Evolutionary conservation across 2,888 invertebrate species (phyloP).

Genomic region (Frankliniella intonsa): DNA sequence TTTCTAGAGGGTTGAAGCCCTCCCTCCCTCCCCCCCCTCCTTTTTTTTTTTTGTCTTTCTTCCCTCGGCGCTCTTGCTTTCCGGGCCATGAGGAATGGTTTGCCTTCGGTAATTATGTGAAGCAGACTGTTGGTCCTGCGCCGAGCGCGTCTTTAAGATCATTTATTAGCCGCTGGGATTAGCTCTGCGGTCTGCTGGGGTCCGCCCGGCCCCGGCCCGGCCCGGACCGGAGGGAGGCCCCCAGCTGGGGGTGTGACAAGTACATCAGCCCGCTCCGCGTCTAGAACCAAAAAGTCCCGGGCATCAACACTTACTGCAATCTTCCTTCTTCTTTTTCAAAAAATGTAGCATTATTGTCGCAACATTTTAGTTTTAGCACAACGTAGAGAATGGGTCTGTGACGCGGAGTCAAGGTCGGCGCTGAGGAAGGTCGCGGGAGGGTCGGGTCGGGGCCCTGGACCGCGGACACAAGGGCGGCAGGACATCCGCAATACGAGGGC

Average conservation of each 20-base stretch:
- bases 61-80: not conserved
- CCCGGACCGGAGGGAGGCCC: not conserved
- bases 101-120: constrained; percentile 17
- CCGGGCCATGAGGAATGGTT: not conserved
- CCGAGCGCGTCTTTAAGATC: not conserved
- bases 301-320: no score
- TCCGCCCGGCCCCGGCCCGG: not conserved
- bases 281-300: no score
- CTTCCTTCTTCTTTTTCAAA: no score
- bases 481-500: not conserved
- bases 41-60: not conserved
- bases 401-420: no score
- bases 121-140: not conserved
- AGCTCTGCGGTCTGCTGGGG: not conserved
- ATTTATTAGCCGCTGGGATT: constrained; percentile 20
- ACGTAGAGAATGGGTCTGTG: no score
- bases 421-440: no score
- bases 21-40: not conserved
- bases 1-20: not conserved
- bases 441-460: no score
- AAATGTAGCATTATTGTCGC: no score
- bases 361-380: no score
- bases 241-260: no score
- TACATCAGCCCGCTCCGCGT: no score
- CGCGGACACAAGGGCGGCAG: not conserved